phyloP scores from a whole-genome alignment of 2,888 invertebrate species.

The Podabrus alpinus region DNA sequence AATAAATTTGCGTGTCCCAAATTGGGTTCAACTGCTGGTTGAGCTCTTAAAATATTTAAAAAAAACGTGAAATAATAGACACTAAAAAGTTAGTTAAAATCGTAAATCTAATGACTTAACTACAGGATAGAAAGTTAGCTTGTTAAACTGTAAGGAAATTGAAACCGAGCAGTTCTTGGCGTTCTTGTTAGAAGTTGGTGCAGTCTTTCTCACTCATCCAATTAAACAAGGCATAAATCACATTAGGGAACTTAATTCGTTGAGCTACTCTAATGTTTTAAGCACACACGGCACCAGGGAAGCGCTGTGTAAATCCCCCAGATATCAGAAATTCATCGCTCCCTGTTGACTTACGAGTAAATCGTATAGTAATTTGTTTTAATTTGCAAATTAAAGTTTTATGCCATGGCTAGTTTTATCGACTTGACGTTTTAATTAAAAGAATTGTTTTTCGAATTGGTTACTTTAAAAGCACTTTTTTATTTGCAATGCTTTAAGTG shows the following conservation, averaged over 20 bases:
- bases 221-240: conserved; percentile 49
- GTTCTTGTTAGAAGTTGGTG: conserved; percentile 21
- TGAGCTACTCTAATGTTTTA: conserved; percentile 47
- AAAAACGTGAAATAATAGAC: background rate
- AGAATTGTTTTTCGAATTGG: background rate
- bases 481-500: conserved; percentile 3
- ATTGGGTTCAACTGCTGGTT: background rate
- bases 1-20: background rate
- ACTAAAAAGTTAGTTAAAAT: conserved; percentile 4
- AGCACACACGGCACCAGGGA: conserved; percentile 39
- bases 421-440: background rate
- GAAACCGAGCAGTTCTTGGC: conserved; percentile 13
- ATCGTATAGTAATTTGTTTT: conserved; percentile 45
- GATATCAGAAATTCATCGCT: conserved; percentile 41
- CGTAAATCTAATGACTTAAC: conserved; percentile 14
- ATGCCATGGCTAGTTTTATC: conserved; percentile 3
- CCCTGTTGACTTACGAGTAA: conserved; percentile 42
- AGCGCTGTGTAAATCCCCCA: conserved; percentile 36
- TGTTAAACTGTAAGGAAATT: conserved; percentile 19
- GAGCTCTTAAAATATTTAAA: background rate
- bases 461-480: conserved; percentile 1
- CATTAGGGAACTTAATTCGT: conserved; percentile 45
- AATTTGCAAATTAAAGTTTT: conserved; percentile 27
- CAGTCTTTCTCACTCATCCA: conserved; percentile 41
- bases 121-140: conserved; percentile 19